Base-by-base conservation (phyloP, 1,140 invertebrate species). In the Epicauta chinensis region DNA sequence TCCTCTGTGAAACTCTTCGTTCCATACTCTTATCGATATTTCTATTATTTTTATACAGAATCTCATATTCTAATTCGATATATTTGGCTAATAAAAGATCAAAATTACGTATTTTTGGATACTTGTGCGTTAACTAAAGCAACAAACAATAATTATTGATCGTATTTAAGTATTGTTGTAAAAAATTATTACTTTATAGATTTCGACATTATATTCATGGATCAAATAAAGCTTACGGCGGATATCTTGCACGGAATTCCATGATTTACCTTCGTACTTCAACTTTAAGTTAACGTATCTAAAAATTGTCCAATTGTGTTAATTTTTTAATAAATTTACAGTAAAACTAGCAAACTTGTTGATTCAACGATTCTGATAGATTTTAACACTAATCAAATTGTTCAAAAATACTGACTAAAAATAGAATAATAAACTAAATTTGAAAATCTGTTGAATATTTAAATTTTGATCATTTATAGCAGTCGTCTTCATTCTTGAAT, bases 171-270 rank as follows among this genome's bases (percentile, higher is more conserved):
- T 23, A 23, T 2, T 5, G 23, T 23, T 23, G 23, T n/a, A n/a
- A n/a, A 10, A 12, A 46, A 17, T 35, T 32, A 5, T 34, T 34
- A 47, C 45, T 17, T 37, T 37, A 3, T 23, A 34, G 37, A 38
- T 37, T 47, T 47, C 16, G 30, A 47, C 36, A 47, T 47, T 47
- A 37, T 47, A 47, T 6, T 47, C 45, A 23, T 47, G 45, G 12
- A 47, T 38, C 14, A 12, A n/a, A 16, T 38, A 12, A 2, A 47
- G 13, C 37, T 47, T 47, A 38, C 45, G 36, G 11, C 45, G 34
- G 37, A 47, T 38, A 13, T 47, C 45, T 3, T 15, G 16, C 10
- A 47, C 16, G 23, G 37, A 47, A 12, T 37, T 16, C 14, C 13
- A 6, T 7, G 45, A 36, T 36, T 29, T 47, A 14, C 16, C 38